These are phyloP conservation scores for Chelon labrosus DNA, from an alignment of 2,797 vertebrate species.

Conservation along the genomic window DNA sequence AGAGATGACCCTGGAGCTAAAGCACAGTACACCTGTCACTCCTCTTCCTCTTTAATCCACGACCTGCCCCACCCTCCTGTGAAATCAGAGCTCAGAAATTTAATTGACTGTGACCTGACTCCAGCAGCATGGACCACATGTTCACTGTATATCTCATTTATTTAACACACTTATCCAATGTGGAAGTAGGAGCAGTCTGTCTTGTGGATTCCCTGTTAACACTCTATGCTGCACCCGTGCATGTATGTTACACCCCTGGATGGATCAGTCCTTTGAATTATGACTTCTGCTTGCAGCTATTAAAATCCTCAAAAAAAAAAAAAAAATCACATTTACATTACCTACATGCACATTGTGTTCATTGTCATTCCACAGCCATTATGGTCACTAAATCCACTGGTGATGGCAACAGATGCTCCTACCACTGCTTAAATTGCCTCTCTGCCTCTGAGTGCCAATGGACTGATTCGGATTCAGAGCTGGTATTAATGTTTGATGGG, in stretches of 20 bases:
- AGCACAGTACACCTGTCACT: constrained; percentile 2
- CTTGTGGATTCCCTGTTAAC: constrained; percentile 19
- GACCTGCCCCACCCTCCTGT: constrained; percentile 22
- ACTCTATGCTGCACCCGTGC: neutral
- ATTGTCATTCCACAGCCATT: neutral
- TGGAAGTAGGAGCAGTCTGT: neutral
- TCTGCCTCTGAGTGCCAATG: constrained; percentile 54
- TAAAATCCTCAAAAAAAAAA: neutral
- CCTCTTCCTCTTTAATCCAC: constrained; percentile 11
- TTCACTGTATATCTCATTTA: constrained; percentile 21
- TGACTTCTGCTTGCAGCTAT: constrained; percentile 24
- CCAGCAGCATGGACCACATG: constrained; percentile 15
- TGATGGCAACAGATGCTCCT: constrained; percentile 45
- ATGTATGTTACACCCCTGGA: constrained; percentile 8
- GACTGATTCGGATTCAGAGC: constrained; percentile 62
- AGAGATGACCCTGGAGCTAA: constrained; percentile 1
- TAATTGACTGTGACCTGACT: constrained; percentile 43
- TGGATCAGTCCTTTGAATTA: constrained; percentile 45
- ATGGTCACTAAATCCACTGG: constrained; percentile 36
- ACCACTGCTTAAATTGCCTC: neutral
- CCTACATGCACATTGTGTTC: constrained; percentile 20
- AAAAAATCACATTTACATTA: neutral
- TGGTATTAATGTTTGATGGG: constrained; percentile 49
- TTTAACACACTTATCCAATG: constrained; percentile 40
- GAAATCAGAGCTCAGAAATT: constrained; percentile 29